Evolutionary conservation across 2,888 invertebrate genomes (phyloP).

Genomic region (Ophion costatus): DNA sequence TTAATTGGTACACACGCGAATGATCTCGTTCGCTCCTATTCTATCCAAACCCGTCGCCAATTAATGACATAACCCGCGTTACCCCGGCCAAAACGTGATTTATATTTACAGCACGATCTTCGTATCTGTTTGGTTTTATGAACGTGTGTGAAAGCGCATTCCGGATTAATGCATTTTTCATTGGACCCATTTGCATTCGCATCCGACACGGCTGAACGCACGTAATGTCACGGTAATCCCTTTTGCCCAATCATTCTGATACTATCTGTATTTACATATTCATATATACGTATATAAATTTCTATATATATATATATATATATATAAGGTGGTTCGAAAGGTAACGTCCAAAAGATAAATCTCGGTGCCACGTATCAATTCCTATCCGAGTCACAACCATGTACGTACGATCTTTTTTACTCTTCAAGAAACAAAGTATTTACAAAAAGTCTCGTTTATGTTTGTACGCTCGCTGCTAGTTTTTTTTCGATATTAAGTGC

Average conservation of each 20-base stretch:
- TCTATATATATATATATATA: too few species aligned
- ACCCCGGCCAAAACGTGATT: conserved; percentile 37
- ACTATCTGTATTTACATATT: neutral
- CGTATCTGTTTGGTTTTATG: conserved; percentile 21
- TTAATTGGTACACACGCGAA: conserved; percentile 50
- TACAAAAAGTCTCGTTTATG: too few species aligned
- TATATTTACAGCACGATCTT: conserved; percentile 43
- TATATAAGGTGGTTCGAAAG: too few species aligned
- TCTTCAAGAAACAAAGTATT: too few species aligned
- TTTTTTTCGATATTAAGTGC: too few species aligned
- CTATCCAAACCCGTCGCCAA: conserved; percentile 25
- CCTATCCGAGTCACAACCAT: too few species aligned
- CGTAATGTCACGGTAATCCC: conserved; percentile 56
- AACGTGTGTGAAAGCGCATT: conserved; percentile 39
- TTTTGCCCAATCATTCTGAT: conserved; percentile 47
- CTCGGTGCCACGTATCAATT: too few species aligned
- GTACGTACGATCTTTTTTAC: too few species aligned
- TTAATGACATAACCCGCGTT: conserved; percentile 35
- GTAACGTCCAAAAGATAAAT: too few species aligned
- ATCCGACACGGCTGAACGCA: conserved; percentile 37
- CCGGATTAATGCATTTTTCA: conserved; percentile 63
- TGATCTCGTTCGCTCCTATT: conserved; percentile 49
- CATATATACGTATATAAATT: neutral
- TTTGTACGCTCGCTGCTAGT: too few species aligned
- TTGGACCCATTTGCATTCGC: conserved; percentile 57